Evolutionary conservation across 2,888 invertebrate species (phyloP).

Genomic region (Enchytraeus crypticus): DNA sequence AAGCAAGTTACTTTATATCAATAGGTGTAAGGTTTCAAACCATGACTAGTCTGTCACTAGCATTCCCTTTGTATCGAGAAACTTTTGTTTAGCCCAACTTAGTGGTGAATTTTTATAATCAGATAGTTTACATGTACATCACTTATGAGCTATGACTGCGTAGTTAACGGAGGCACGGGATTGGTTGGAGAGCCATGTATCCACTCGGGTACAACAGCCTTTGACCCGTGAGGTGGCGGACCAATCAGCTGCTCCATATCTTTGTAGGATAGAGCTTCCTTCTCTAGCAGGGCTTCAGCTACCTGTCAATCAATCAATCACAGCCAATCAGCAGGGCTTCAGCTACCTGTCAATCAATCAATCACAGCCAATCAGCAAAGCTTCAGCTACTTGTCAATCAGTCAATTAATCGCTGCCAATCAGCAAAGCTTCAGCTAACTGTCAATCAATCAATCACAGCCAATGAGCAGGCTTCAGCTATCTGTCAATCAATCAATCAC

Average conservation of each 20-base stretch:
- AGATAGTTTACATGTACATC: too few relatives aligned
- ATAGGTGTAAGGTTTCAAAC: too few relatives aligned
- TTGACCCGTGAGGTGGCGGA: conserved; percentile 63
- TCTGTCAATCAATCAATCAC: too few relatives aligned
- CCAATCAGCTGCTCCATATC: conserved; percentile 82
- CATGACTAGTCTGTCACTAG: too few relatives aligned
- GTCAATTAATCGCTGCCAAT: background rate
- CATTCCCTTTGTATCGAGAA: too few relatives aligned
- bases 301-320: conserved; percentile 21
- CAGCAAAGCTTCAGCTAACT: conserved; percentile 39
- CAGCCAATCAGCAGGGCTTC: conserved; percentile 23
- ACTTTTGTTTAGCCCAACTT: too few relatives aligned
- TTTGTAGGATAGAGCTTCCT: conserved; percentile 50
- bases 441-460: background rate
- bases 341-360: conserved; percentile 34
- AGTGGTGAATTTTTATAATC: too few relatives aligned
- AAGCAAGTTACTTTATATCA: too few relatives aligned
- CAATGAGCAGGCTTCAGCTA: too few relatives aligned
- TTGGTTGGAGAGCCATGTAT: background rate
- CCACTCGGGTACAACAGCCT: background rate
- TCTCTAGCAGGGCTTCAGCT: conserved; percentile 49
- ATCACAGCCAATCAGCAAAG: background rate
- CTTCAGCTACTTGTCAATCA: conserved; percentile 38
- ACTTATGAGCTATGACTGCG: too few relatives aligned
- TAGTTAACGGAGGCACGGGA: background rate